Evolutionary conservation across 2,113 vertebrate species (phyloP).

Genomic region (Seriola dumerili): DNA sequence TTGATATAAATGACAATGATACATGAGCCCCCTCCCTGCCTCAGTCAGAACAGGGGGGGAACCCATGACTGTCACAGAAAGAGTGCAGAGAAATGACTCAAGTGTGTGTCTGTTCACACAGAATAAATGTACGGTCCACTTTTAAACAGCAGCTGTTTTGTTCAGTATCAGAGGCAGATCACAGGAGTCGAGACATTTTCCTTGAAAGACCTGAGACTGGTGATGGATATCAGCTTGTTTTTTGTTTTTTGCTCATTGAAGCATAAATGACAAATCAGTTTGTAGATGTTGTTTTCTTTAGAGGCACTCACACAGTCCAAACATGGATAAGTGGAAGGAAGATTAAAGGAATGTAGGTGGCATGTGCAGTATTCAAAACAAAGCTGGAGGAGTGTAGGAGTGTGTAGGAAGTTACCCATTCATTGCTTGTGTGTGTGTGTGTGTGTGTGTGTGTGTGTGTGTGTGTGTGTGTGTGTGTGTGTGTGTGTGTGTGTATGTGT

Average conservation of each 20-base stretch:
- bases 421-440: conserved; percentile 36
- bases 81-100: conserved; percentile 16
- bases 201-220: neutral
- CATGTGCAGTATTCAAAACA: conserved; percentile 47
- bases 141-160: neutral
- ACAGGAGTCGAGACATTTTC: neutral
- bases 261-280: conserved; percentile 30
- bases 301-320: conserved; percentile 26
- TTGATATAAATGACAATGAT: conserved; percentile 69
- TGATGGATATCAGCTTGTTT: conserved; percentile 6
- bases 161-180: neutral
- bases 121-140: neutral
- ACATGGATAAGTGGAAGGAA: conserved; percentile 35
- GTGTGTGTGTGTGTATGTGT: conserved; percentile 14
- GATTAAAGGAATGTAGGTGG: conserved; percentile 54
- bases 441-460: neutral
- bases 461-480: conserved; percentile 14
- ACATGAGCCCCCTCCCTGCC: conserved; percentile 51
- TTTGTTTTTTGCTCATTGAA: conserved; percentile 7
- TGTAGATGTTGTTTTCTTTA: conserved; percentile 33
- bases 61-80: conserved; percentile 13
- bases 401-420: conserved; percentile 58
- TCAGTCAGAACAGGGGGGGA: conserved; percentile 15
- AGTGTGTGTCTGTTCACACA: neutral
- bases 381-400: conserved; percentile 54